Percentiles rank a stretch among this genome's conserved stretches.
Conservation (phyloP, 2,888 invertebrate species). For the Callinectes sapidus region DNA sequence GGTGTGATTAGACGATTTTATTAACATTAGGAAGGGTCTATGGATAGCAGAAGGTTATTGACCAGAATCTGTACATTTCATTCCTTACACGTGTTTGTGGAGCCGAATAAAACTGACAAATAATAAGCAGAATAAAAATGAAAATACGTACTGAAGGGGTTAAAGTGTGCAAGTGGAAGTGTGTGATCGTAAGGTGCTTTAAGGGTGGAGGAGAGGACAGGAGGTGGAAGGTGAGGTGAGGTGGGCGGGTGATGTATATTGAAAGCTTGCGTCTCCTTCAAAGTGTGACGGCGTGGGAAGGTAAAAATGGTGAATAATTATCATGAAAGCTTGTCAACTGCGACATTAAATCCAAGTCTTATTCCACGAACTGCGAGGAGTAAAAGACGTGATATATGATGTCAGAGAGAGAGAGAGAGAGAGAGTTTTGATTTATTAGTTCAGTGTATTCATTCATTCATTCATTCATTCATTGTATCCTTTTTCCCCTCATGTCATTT, state of each 20-base stretch:
- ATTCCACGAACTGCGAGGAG: not conserved
- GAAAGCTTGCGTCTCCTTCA: not conserved
- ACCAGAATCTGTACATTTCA: no score
- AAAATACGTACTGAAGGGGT: no score
- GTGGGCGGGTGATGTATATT: not conserved
- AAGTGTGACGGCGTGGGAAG: not conserved
- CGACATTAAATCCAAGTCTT: conserved; percentile 4
- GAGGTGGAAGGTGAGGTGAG: not conserved
- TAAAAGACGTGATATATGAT: not conserved
- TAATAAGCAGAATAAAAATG: no score
- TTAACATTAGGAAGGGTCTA: no score
- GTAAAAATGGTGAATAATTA: conserved; percentile 18
- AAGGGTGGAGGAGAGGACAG: not conserved
- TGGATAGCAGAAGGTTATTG: no score
- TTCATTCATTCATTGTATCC: not conserved
- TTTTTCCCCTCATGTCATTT: not conserved
- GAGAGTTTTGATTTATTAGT: not conserved
- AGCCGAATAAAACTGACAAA: no score
- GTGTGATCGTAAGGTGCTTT: not conserved
- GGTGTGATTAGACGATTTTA: no score
- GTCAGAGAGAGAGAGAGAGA: conserved; percentile 44
- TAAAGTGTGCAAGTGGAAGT: no score
- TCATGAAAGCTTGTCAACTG: conserved; percentile 11
- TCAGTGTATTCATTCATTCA: no score
- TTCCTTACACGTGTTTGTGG: no score